These are phyloP conservation scores for human DNA, from an alignment of 2,113 vertebrate species.

Conservation along the genomic window DNA sequence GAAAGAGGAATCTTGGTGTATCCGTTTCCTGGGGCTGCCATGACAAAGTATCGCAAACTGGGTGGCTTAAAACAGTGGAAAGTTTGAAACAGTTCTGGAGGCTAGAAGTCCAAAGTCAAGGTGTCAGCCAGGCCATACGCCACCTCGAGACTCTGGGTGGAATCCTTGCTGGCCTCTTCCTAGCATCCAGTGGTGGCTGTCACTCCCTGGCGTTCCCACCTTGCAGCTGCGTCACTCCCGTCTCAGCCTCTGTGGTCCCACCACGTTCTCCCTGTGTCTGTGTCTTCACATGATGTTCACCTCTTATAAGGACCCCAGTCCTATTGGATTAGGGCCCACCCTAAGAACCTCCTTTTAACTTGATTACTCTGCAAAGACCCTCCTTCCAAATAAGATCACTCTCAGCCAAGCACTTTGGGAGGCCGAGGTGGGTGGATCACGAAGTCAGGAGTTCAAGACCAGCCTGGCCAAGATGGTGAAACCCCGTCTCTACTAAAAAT, in stretches of 20 bases:
- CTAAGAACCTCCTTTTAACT: not conserved
- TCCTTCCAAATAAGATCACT: not conserved
- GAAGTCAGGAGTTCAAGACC: too few species aligned
- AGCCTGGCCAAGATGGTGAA: too few species aligned
- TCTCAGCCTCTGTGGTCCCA: not conserved
- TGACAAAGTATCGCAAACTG: fast-evolving
- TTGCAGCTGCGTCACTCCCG: fast-evolving
- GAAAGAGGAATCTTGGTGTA: not conserved
- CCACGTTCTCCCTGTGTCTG: fast-evolving
- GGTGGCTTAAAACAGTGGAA: not conserved
- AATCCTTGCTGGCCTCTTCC: not conserved
- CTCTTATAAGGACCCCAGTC: not conserved
- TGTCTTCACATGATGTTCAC: not conserved
- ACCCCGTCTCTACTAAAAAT: too few species aligned
- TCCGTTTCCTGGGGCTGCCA: not conserved
- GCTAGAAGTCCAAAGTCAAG: not conserved
- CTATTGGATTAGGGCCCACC: not conserved
- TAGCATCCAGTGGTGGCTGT: not conserved
- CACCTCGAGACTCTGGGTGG: not conserved
- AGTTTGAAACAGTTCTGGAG: not conserved
- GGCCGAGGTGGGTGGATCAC: too few species aligned
- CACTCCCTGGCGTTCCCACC: fast-evolving
- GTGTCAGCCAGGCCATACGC: fast-evolving
- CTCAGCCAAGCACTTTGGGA: too few species aligned
- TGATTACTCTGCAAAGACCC: not conserved